Conservation (phyloP, 1,140 invertebrate species). For the Neodiprion fabricii region DNA sequence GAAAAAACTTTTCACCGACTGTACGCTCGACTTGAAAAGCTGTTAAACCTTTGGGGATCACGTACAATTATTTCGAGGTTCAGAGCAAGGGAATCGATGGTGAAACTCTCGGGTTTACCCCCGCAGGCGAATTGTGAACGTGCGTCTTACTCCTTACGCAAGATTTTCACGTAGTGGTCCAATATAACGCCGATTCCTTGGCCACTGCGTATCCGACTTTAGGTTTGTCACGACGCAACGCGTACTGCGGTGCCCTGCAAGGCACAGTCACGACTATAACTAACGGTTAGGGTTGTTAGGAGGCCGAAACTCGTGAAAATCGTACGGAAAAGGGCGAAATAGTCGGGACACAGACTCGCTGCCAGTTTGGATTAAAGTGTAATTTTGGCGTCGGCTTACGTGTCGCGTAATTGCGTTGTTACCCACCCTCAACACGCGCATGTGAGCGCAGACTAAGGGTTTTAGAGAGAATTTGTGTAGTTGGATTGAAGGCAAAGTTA, state of each 20-base stretch:
- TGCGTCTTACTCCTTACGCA: too few species aligned
- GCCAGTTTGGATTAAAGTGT: constrained; percentile 52
- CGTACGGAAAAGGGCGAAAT: constrained; percentile 26
- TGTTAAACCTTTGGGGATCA: too few species aligned
- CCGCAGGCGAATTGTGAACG: too few species aligned
- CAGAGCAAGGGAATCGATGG: too few species aligned
- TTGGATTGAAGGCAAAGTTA: constrained; percentile 54
- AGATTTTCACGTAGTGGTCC: too few species aligned
- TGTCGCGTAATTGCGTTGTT: constrained; percentile 58
- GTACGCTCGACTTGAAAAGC: too few species aligned
- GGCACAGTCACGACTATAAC: neutral
- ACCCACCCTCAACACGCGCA: constrained; percentile 48
- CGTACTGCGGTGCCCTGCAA: neutral
- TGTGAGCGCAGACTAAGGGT: constrained; percentile 32
- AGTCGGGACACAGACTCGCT: constrained; percentile 16
- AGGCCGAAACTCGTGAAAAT: neutral
- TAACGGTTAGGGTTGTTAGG: neutral
- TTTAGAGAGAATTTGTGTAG: constrained; percentile 54
- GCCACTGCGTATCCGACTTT: too few species aligned
- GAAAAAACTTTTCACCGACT: too few species aligned
- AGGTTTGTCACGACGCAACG: too few species aligned
- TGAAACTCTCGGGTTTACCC: too few species aligned
- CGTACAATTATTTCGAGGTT: too few species aligned
- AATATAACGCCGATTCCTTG: too few species aligned
- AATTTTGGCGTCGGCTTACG: constrained; percentile 57